Evolutionary conservation across 2,113 vertebrate genomes (phyloP), one percentile per base, ranked within the genome.

Genomic region (Channa argus): DNA sequence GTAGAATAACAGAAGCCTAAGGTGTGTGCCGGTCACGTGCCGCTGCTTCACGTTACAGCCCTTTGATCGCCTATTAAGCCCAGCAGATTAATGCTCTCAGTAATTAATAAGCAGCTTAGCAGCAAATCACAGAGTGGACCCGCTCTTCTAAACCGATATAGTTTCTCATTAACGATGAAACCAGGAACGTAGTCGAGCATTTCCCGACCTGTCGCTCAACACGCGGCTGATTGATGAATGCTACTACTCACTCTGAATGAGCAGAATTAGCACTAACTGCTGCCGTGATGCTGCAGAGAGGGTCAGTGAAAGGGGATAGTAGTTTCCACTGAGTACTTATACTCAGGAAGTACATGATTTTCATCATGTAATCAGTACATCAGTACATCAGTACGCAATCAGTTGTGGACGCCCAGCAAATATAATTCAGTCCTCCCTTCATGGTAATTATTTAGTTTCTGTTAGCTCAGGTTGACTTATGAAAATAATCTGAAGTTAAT

Each of bases 81-180:
- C 59, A 3, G n/a, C 79, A 84, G 83, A 91, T 87, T 86, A 88
- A 88, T 74, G 68, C 74, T 80, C 63, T 71, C 39, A 55, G 80
- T 86, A 88, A 90, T 90, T 89, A 87, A 89, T 76, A 84, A 88
- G 86, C 82, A 64, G 84, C 74, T 90, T 81, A 87, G 77, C 60
- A 56, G 73, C 61, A 56, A 84, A 87, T 74, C 79, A 65, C 77
- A 39, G 80, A 49, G 62, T 53, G 74, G 73, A 87, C 85, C 79
- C 13, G 50, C 78, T 71, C 74, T 60, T 54, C 58, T 76, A 56
- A 58, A 78, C 73, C 74, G 6, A 55, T 71, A 74, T 75, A 83
- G 86, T 85, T 83, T 76, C 85, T 82, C 77, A 74, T 85, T 83
- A 84, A 64, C 34, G 51, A 56, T 8, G 62, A 52, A 79, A 76